Evolutionary conservation across 2,888 invertebrate genomes (phyloP).

Genomic region (Eustalomyia histrio): DNA sequence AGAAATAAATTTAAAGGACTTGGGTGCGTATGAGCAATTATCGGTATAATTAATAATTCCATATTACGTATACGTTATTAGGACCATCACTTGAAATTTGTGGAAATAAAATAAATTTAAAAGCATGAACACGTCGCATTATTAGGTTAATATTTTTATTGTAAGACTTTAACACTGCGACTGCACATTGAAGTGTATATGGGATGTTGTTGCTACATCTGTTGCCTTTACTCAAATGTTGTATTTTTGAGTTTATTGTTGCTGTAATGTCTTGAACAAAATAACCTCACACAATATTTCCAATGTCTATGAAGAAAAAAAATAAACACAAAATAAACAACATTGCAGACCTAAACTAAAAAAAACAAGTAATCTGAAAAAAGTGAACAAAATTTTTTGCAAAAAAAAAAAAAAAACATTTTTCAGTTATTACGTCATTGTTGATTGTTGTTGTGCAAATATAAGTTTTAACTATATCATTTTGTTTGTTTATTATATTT

Average conservation of each 20-base stretch:
- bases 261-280: slow-evolving; percentile 6
- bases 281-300: slow-evolving; percentile 12
- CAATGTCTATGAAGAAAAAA: neutral
- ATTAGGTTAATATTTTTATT: too few species aligned
- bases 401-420: neutral
- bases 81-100: too few species aligned
- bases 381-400: neutral
- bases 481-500: too few species aligned
- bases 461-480: neutral
- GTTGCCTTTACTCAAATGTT: neutral
- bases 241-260: neutral
- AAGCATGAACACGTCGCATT: too few species aligned
- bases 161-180: neutral
- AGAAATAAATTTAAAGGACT: too few species aligned
- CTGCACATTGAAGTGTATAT: neutral
- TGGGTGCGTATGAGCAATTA: too few species aligned
- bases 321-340: neutral
- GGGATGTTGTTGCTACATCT: neutral
- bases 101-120: too few species aligned
- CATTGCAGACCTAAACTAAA: neutral
- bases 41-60: too few species aligned
- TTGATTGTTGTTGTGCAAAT: neutral
- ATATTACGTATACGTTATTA: too few species aligned
- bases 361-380: neutral
- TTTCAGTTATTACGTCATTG: neutral